Percentiles rank a stretch among this genome's conserved stretches.
Conservation (phyloP, 2,888 invertebrate species). For the Xylocampa areola region DNA sequence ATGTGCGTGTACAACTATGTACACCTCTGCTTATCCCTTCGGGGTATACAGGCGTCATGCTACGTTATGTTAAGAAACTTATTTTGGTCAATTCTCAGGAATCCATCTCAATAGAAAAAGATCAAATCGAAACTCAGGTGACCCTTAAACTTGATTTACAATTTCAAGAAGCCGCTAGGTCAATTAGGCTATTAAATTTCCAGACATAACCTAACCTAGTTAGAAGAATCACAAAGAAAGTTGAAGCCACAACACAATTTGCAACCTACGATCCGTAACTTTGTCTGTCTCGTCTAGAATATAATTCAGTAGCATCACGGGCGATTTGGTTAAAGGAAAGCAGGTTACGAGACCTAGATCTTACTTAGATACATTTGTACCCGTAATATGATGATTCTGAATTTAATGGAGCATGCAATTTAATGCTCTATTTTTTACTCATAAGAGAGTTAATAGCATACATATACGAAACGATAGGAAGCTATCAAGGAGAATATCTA, state of each 20-base stretch:
- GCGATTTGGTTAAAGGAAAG: constrained; percentile 71
- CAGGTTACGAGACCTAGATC: constrained; percentile 64
- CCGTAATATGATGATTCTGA: constrained; percentile 20
- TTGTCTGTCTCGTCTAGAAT: constrained; percentile 63
- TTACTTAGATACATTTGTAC: constrained; percentile 43
- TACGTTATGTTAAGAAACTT: no score
- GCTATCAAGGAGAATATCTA: constrained; percentile 19
- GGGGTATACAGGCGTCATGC: no score
- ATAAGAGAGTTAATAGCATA: constrained; percentile 17
- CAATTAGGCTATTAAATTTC: constrained; percentile 54
- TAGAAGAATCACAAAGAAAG: constrained; percentile 71
- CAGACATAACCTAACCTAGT: constrained; percentile 65
- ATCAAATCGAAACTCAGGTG: background rate
- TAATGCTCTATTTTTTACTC: constrained; percentile 21
- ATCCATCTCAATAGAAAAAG: background rate
- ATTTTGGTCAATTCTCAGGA: no score
- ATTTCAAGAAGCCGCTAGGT: constrained; percentile 2
- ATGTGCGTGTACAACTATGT: no score
- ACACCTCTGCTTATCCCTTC: no score
- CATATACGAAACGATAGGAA: constrained; percentile 13
- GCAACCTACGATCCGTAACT: constrained; percentile 72
- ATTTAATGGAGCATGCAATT: constrained; percentile 15
- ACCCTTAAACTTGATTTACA: background rate
- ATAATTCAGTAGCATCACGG: constrained; percentile 63
- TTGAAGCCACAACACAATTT: constrained; percentile 72